Evolutionary conservation across 1,140 invertebrate species (phyloP), one percentile per base, ranked within the genome.

Genomic region (Myzus persicae): DNA sequence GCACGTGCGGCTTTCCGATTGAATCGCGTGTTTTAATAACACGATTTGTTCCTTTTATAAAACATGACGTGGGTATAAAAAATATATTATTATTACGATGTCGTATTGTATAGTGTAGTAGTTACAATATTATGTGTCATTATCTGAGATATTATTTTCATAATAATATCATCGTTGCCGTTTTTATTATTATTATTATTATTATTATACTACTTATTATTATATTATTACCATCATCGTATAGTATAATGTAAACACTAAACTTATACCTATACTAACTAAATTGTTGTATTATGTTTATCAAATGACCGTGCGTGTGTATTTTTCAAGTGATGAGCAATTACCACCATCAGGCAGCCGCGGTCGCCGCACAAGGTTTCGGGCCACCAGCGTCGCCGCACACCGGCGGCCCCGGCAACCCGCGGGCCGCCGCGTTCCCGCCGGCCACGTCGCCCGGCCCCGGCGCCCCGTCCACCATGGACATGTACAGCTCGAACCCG

Each of bases 401-500:
- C 94, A 95, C 93, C 94, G 96, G 96, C 95, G 95, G 97, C 95
- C 96, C 96, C 93, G 96, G 96, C n/a, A 98, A 98, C 96, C 97
- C 98, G 44, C 97, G 98, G 40, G 97, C 98, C n/a, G 97, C 98
- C 94, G 98, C 98, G 95, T 98, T 98, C 96, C 97, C 98, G 42
- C 97, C 98, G 38, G 97, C 98, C 94, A 98, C 98, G 95, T 98
- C 98, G 91, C 96, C 96, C 18, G 97, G 97, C 93, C 98, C 98
- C 76, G 97, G 97, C 88, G 97, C 97, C 6, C 91, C 91, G 91
- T 93, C 91, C 81, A 96, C 97, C 94, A 97, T 99, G 94, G 98
- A 99, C 95, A 97, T 98, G 96, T 98, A 98, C 96, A 98, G 97
- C 96, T 97, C 97, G 94, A 97, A 97, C 95, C 98, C 98, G 90